Base-by-base conservation (phyloP, 1,140 invertebrate species). In the Phymastichus coffea region DNA sequence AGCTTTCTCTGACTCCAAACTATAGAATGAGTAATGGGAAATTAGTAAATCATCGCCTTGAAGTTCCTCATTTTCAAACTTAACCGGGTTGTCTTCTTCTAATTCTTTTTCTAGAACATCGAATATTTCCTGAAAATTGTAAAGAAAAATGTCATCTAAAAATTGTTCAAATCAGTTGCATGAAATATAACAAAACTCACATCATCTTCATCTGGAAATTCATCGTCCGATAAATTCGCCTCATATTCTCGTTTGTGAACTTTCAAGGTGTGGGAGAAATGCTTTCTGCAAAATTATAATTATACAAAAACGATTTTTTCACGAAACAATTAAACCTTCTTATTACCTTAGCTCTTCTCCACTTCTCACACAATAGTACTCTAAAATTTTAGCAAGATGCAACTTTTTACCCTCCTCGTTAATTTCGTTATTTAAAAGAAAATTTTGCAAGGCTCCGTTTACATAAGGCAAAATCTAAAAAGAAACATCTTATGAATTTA, bases 371-470 rank as follows among this genome's bases (percentile, higher is more conserved):
- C 79, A 71, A 56, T 81, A 79, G 64, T 80, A 78, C 43, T 80
- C 72, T 15, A 85, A 65, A 49, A 82, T 54, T 8, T 68, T 63
- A 23, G 69, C 69, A 22, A 78, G 66, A 14, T 70, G 78, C 55
- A 82, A 79, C 43, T 77, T 76, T 46, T 77, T 81, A 3, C 83
- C 84, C 58, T 84, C 81, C 46, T 84, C 78, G 54, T 83, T 75
- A 10, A 86, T 82, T 12, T 74, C 65, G 8, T 78, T 77, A 62
- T 85, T 81, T 1, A 74, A 76, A 20, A 86, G 66, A 56, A 86
- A 83, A 70, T 83, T 86, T 68, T 84, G 86, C 30, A 87, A 68
- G 10, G 82, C 78, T 30, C 84, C 84, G 70, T 85, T 85, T 12
- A 86, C 77, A 67, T 85, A 87, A 0, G 82, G 83, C 15, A 82